Percentiles rank a stretch among this genome's conserved stretches.
Conservation (phyloP, 1,140 invertebrate genomes). For the Eriosoma lanigerum region DNA sequence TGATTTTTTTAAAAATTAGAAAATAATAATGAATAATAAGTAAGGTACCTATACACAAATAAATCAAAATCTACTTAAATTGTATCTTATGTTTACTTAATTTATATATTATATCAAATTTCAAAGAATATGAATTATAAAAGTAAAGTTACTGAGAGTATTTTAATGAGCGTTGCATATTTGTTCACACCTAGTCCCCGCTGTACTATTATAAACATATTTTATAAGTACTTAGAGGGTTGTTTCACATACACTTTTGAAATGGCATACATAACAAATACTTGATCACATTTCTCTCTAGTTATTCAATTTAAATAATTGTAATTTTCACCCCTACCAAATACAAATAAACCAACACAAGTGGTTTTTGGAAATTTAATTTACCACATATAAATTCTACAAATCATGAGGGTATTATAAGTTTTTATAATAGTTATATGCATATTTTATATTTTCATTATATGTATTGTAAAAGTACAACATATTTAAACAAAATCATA, state of each 20-base stretch:
- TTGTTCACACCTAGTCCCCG: slow-evolving; percentile 30
- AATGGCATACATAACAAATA: slow-evolving; percentile 23
- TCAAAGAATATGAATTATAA: slow-evolving; percentile 15
- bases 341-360: background rate
- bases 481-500: too few species aligned
- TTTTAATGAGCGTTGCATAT: slow-evolving; percentile 41
- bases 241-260: background rate
- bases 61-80: slow-evolving; percentile 20
- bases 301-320: background rate
- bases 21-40: slow-evolving; percentile 25
- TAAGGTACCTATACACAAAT: background rate
- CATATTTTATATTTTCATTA: background rate
- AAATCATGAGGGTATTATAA: background rate
- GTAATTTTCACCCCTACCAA: background rate
- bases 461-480: too few species aligned
- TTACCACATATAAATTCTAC: background rate
- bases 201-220: slow-evolving; percentile 36
- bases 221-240: slow-evolving; percentile 12
- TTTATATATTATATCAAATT: slow-evolving; percentile 12
- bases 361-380: slow-evolving; percentile 13
- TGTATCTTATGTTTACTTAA: slow-evolving; percentile 18
- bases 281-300: background rate
- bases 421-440: background rate
- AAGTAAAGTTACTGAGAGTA: slow-evolving; percentile 1
- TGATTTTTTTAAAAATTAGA: slow-evolving; percentile 5